Conservation (phyloP, 92 coral and sea anemone genomes). For the Zoanthus sansibaricus region DNA sequence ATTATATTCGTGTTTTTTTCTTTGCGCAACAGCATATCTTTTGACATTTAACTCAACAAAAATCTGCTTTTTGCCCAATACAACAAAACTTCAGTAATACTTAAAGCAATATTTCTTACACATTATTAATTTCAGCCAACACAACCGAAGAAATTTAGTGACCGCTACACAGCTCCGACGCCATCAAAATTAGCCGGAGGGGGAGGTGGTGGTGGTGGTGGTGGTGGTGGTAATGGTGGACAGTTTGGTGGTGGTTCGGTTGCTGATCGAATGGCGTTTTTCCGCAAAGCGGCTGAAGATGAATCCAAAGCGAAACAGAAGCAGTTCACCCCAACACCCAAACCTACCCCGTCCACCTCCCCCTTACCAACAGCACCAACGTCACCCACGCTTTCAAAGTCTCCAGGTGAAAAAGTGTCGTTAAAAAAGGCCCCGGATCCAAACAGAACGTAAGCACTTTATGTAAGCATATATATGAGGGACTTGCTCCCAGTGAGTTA, state of each 20-base stretch:
- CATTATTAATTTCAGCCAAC: neutral
- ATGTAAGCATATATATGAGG: too few relatives aligned
- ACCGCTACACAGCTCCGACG: constrained; percentile 4
- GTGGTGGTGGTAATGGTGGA: constrained; percentile 59
- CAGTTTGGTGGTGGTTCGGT: constrained; percentile 77
- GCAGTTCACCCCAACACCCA: constrained; percentile 62
- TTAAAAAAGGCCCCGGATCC: constrained; percentile 94
- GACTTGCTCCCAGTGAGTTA: neutral
- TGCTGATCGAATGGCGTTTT: constrained; percentile 96
- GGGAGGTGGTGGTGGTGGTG: constrained; percentile 47
- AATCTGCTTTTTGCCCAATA: too few relatives aligned
- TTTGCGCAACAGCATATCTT: too few relatives aligned
- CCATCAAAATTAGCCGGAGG: constrained; percentile 35
- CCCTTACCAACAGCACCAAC: constrained; percentile 60
- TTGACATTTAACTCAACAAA: too few relatives aligned
- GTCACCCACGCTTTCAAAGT: constrained; percentile 29
- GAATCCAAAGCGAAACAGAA: constrained; percentile 79
- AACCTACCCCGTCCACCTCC: constrained; percentile 72
- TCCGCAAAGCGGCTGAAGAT: constrained; percentile 86
- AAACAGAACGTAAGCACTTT: constrained; percentile 71
- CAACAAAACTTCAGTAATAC: too few relatives aligned
- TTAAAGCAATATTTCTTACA: neutral
- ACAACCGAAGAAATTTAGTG: constrained; percentile 30
- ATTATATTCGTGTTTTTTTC: too few relatives aligned
- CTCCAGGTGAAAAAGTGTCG: constrained; percentile 71